Base-by-base conservation (phyloP, 2,113 vertebrate species). In the Gobio gobio region DNA sequence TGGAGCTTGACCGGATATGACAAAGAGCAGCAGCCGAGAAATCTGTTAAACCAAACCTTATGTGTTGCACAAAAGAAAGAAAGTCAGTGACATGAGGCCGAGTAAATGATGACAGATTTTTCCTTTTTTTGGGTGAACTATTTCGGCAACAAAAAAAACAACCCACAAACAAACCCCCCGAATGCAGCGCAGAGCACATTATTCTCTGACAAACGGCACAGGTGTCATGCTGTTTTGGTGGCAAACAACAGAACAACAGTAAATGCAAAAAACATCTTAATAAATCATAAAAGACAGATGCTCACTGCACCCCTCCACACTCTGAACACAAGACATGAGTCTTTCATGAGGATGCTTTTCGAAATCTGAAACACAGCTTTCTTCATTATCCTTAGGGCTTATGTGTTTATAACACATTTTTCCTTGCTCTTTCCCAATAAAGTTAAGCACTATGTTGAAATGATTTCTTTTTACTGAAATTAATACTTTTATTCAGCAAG, bases 191-290 rank as follows among this genome's bases (percentile, higher is more conserved):
- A 33, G 49, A 76, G 49, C 49, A 56, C 49, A 56, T 76, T 76
- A 76, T 76, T 76, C 74, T 56, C 74, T 33, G 74, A 56, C 74
- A 76, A 29, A 76, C 49, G 12, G 64, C 16, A 9, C 74, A 76
- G 74, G 74, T 76, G 74, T 56, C 74, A 76, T 33, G 49, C 74
- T 76, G 74, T 76, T 76, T 54, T 76, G 74, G 49, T 54, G 74
- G 9, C 26, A 76, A 76, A 76, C 70, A 76, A 36, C 64, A 68
- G 29, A 68, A 29, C 64, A 68, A 56, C 47, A 76, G 49, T 76
- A 76, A 56, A 76, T 56, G 54, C 51, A 78, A 58, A 59, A 59
- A 76, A 76, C 74, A 76, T 36, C 49, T 76, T 76, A 76, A 76
- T 76, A 76, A 76, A 76, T 76, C 74, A 56, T 54, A 76, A 76